phyloP scores from a whole-genome alignment of 2,888 invertebrate genomes.

The Tricholauxania praeusta region DNA sequence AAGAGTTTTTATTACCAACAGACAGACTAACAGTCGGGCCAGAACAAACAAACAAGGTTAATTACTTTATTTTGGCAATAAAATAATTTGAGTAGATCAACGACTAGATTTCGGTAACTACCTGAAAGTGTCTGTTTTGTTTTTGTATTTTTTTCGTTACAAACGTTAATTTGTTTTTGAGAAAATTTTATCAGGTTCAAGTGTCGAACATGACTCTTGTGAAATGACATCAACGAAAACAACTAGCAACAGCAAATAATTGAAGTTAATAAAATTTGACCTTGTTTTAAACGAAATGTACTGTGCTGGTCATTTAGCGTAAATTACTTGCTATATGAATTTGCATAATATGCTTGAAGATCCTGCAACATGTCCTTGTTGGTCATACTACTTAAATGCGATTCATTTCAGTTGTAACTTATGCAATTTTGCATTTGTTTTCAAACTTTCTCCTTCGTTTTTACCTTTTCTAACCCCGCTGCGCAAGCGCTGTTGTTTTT shows the following conservation, averaged over 20 bases:
- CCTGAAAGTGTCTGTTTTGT: not conserved
- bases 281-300: constrained; percentile 2
- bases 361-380: too few species aligned
- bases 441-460: constrained; percentile 14
- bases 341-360: too few species aligned
- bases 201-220: not conserved
- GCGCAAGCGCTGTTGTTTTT: constrained; percentile 41
- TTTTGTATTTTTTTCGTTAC: too few species aligned
- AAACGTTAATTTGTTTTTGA: not conserved
- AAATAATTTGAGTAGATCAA: constrained; percentile 17
- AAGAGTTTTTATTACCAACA: not conserved
- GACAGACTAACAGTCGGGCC: constrained; percentile 8
- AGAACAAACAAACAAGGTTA: constrained; percentile 43
- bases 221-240: not conserved
- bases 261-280: constrained; percentile 15
- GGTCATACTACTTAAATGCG: too few species aligned
- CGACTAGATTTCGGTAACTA: constrained; percentile 6
- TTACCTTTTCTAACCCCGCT: constrained; percentile 42
- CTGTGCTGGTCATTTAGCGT: not conserved
- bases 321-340: not conserved
- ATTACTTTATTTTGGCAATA: constrained; percentile 42
- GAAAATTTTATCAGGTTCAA: not conserved
- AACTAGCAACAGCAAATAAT: not conserved
- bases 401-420: not conserved
- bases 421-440: constrained; percentile 11